A percentile compares a stretch with the other conserved stretches of the same genome.
These are phyloP conservation scores for Microdon myrmicae DNA, from an alignment of 2,888 invertebrate species.

Conservation along the genomic window DNA sequence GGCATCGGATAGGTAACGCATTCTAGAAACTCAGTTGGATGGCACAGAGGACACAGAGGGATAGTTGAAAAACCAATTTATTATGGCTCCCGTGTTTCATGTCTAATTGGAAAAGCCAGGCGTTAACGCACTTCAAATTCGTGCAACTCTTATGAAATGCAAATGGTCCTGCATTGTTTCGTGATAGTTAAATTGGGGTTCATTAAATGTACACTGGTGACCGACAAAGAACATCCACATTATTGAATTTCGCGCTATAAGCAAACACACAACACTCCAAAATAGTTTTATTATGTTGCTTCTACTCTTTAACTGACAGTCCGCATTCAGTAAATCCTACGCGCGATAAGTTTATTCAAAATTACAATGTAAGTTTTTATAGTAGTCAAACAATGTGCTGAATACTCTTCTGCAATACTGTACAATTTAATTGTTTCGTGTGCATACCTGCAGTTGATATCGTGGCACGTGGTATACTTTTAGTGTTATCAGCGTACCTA, in stretches of 20 bases:
- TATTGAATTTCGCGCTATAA: not conserved
- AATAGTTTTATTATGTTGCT: too few species aligned
- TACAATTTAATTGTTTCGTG: too few species aligned
- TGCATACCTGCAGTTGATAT: conserved; percentile 33
- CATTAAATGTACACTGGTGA: conserved; percentile 12
- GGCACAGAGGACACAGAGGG: conserved; percentile 12
- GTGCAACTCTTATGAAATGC: conserved; percentile 43
- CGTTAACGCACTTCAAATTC: conserved; percentile 37
- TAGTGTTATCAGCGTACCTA: conserved; percentile 25
- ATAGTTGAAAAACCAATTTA: conserved; percentile 39
- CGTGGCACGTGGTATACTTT: conserved; percentile 42
- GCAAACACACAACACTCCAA: too few species aligned
- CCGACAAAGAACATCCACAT: not conserved
- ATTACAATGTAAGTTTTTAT: too few species aligned
- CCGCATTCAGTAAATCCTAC: too few species aligned
- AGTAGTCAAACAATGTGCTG: too few species aligned
- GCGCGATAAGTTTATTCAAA: too few species aligned
- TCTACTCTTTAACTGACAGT: too few species aligned
- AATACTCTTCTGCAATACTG: too few species aligned
- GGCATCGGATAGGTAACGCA: conserved; percentile 44
- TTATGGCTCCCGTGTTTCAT: conserved; percentile 28
- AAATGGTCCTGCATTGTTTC: conserved; percentile 29
- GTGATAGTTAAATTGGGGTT: conserved; percentile 1
- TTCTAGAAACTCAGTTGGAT: too few species aligned
- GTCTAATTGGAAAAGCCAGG: conserved; percentile 48